These are phyloP conservation scores for Chaetura pelagica DNA, from an alignment of 2,113 vertebrate genomes.

Conservation along the genomic window DNA sequence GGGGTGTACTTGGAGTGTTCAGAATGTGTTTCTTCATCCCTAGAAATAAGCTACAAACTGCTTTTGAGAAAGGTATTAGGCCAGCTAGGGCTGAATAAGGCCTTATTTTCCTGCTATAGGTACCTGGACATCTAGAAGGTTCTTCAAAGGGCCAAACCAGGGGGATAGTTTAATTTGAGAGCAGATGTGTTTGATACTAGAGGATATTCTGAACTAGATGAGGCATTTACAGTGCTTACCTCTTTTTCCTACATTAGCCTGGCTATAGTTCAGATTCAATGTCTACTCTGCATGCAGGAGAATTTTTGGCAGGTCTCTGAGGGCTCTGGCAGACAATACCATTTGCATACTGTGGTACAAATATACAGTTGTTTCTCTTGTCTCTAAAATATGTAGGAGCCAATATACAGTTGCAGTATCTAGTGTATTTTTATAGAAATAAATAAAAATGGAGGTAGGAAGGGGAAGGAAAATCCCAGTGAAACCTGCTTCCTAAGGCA, in stretches of 20 bases:
- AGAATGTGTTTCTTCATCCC: neutral
- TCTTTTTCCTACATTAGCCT: neutral
- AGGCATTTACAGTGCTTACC: neutral
- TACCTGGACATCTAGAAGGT: neutral
- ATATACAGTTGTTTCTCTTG: neutral
- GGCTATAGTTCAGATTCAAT: neutral
- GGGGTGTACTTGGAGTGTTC: neutral
- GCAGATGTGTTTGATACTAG: neutral
- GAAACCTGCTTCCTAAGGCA: neutral
- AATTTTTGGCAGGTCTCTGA: neutral
- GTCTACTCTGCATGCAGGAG: neutral
- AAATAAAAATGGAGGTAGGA: neutral
- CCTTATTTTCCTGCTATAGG: neutral
- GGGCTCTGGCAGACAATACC: neutral
- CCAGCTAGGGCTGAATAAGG: neutral
- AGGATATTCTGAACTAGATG: neutral
- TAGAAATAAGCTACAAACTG: neutral
- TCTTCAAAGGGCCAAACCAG: neutral
- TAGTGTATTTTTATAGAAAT: neutral
- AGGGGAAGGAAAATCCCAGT: neutral
- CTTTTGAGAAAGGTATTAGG: neutral
- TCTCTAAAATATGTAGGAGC: neutral
- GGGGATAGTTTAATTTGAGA: neutral
- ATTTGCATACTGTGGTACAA: neutral
- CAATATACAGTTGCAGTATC: neutral